Conservation (phyloP, 2,113 vertebrate species). For the Phyllopteryx taeniolatus region DNA sequence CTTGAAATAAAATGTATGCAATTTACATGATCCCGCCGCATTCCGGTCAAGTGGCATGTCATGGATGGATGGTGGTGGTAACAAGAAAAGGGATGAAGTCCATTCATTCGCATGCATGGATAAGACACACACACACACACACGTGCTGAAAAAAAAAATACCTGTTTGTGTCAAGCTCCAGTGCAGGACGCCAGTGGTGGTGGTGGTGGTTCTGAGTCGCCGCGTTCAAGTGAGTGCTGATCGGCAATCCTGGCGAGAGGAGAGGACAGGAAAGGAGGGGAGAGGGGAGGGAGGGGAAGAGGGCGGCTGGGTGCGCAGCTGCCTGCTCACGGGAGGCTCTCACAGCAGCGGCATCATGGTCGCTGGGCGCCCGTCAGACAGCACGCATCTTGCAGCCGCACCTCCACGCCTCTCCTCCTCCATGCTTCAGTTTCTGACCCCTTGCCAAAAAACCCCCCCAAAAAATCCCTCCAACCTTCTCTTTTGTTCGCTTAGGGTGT, state of each 20-base stretch:
- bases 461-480: not conserved
- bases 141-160: constrained; percentile 46
- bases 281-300: constrained; percentile 33
- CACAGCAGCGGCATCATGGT: constrained; percentile 58
- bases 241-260: constrained; percentile 41
- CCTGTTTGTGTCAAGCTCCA: constrained; percentile 51
- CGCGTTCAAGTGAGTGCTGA: constrained; percentile 38
- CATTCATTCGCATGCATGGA: constrained; percentile 34
- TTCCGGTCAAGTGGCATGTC: constrained; percentile 24
- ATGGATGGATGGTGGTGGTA: constrained; percentile 46
- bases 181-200: constrained; percentile 32
- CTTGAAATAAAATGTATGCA: constrained; percentile 1
- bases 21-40: not conserved
- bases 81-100: constrained; percentile 52
- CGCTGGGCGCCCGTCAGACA: constrained; percentile 56
- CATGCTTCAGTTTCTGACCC: constrained; percentile 2
- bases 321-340: constrained; percentile 67
- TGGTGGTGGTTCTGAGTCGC: constrained; percentile 49
- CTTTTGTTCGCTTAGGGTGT: constrained; percentile 13
- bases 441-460: too few relatives aligned
- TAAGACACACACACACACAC: constrained; percentile 26
- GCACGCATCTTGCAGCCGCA: constrained; percentile 37
- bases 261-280: constrained; percentile 32
- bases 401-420: constrained; percentile 20
- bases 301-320: constrained; percentile 63